phyloP scores from a whole-genome alignment of 2,113 vertebrate species.

The Phycodurus eques region DNA sequence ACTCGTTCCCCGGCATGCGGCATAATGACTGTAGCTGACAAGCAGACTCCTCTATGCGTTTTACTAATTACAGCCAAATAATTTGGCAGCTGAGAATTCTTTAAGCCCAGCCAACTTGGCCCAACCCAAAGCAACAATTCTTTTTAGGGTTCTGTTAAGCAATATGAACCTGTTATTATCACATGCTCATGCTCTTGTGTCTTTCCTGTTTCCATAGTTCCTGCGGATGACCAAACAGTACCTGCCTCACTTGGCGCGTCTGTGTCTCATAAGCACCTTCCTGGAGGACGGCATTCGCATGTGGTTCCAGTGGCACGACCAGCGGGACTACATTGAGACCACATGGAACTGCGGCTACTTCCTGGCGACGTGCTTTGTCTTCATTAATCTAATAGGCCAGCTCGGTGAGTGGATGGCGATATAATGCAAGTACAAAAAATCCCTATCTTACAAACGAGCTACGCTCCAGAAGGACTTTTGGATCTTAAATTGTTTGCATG shows the following conservation, averaged over 20 bases:
- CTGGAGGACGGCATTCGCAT: slow-evolving; percentile 97
- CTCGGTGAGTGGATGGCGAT: slow-evolving; percentile 77
- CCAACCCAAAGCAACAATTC: background rate
- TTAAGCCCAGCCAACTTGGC: background rate
- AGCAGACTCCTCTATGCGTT: background rate
- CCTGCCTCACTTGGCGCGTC: slow-evolving; percentile 90
- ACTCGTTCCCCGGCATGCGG: background rate
- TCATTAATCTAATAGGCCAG: slow-evolving; percentile 92
- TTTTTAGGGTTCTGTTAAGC: background rate
- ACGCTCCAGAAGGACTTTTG: too few species aligned
- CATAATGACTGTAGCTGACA: background rate
- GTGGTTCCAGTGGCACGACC: slow-evolving; percentile 99
- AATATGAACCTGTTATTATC: background rate
- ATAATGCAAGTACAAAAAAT: background rate
- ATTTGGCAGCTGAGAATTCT: background rate
- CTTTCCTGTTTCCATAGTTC: slow-evolving; percentile 74
- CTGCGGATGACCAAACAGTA: slow-evolving; percentile 96
- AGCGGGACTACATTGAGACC: slow-evolving; percentile 93
- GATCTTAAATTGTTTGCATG: too few species aligned
- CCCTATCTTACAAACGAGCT: too few species aligned
- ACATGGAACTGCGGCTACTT: slow-evolving; percentile 95
- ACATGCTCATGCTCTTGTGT: background rate
- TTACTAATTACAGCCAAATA: background rate
- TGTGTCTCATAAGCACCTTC: slow-evolving; percentile 98
- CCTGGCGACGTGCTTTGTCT: slow-evolving; percentile 89